Conservation (phyloP, 2,113 vertebrate species). For the Patagioenas fasciata region DNA sequence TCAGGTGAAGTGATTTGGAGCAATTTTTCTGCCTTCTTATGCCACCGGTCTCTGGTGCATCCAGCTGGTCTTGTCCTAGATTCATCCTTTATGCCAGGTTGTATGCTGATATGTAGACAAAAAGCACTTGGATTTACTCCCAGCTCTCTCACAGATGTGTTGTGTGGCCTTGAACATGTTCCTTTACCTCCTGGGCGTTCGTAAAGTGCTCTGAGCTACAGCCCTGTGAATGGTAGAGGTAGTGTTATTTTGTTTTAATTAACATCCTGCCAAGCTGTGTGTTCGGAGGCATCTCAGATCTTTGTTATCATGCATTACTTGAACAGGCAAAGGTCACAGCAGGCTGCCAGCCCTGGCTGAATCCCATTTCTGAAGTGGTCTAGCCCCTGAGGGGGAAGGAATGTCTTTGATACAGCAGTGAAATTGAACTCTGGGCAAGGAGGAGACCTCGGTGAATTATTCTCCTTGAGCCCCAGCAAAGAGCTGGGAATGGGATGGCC, state of each 20-base stretch:
- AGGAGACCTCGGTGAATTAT: not conserved
- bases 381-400: not conserved
- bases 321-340: not conserved
- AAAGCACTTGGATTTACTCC: not conserved
- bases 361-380: not conserved
- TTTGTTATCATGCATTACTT: not conserved
- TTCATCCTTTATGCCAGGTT: not conserved
- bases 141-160: not conserved
- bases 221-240: not conserved
- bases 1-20: not conserved
- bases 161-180: not conserved
- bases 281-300: not conserved
- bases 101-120: not conserved
- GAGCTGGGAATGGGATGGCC: not conserved
- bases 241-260: not conserved
- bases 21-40: not conserved
- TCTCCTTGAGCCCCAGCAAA: fast-evolving
- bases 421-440: not conserved
- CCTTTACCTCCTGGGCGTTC: not conserved
- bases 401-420: not conserved
- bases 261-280: not conserved
- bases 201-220: not conserved
- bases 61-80: not conserved
- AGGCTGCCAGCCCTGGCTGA: not conserved
- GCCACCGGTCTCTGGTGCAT: not conserved